Evolutionary conservation across 2,888 invertebrate genomes (phyloP).

Genomic region (Laothoe populi): DNA sequence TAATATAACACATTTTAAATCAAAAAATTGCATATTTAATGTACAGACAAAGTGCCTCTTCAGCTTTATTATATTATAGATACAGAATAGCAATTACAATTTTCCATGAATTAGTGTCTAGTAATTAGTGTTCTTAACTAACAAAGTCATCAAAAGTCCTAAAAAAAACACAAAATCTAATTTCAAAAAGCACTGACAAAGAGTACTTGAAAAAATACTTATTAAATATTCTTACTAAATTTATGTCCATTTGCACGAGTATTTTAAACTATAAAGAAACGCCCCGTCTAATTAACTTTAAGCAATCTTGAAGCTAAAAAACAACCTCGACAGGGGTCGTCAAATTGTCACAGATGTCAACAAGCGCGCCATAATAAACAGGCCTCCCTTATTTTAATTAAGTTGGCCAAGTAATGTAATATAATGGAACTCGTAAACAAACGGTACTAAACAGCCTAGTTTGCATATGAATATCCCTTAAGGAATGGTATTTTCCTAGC

Average conservation of each 20-base stretch:
- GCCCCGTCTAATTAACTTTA: slow-evolving; percentile 19
- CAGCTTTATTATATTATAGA: too few species aligned
- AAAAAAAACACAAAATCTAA: not conserved
- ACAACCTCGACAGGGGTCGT: slow-evolving; percentile 18
- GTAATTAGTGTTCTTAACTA: too few species aligned
- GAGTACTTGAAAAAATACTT: not conserved
- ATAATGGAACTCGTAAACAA: slow-evolving; percentile 58
- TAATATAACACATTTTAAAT: too few species aligned
- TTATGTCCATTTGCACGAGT: not conserved
- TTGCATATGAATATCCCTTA: slow-evolving; percentile 44
- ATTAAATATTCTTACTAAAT: not conserved
- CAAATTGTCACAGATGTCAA: slow-evolving; percentile 52
- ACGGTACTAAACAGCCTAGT: slow-evolving; percentile 41
- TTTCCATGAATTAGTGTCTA: too few species aligned
- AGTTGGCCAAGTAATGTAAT: slow-evolving; percentile 52
- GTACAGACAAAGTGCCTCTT: too few species aligned
- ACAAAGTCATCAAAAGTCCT: too few species aligned
- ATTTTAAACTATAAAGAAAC: not conserved
- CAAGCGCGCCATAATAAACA: slow-evolving; percentile 49
- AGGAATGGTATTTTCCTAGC: slow-evolving; percentile 31
- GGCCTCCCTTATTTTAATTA: slow-evolving; percentile 60
- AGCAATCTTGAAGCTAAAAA: slow-evolving; percentile 20
- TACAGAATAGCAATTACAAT: too few species aligned
- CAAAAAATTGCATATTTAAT: too few species aligned
- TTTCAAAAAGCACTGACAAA: not conserved